These are phyloP conservation scores for Cotesia chilonis DNA, from an alignment of 1,140 invertebrate genomes.

Conservation along the genomic window DNA sequence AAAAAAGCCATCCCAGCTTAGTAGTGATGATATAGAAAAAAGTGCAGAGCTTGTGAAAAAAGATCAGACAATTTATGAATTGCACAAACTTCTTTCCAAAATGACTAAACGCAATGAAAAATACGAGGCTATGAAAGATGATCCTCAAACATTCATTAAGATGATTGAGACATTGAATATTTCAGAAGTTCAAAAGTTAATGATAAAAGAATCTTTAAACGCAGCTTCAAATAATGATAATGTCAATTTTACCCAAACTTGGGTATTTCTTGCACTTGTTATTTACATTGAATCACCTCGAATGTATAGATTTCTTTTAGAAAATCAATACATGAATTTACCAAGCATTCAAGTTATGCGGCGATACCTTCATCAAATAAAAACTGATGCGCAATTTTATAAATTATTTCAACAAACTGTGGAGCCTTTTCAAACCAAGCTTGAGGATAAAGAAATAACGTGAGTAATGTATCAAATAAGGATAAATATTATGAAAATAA, in stretches of 20 bases:
- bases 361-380: conserved; percentile 50
- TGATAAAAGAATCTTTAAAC: conserved; percentile 54
- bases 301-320: conserved; percentile 51
- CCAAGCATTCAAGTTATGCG: conserved; percentile 47
- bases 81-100: conserved; percentile 42
- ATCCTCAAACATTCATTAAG: conserved; percentile 25
- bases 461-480: conserved; percentile 23
- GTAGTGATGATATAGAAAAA: conserved; percentile 23
- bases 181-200: conserved; percentile 54
- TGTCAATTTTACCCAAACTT: conserved; percentile 50
- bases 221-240: conserved; percentile 37
- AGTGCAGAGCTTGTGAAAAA: conserved; percentile 36
- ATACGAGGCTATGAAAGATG: conserved; percentile 30
- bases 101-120: conserved; percentile 35
- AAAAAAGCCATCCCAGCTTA: conserved; percentile 25
- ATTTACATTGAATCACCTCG: conserved; percentile 51
- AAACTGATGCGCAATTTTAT: conserved; percentile 50
- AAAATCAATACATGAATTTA: conserved; percentile 51
- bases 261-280: conserved; percentile 53
- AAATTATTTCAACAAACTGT: conserved; percentile 50
- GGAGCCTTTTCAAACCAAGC: conserved; percentile 46
- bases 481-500: too few relatives aligned
- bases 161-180: conserved; percentile 46
- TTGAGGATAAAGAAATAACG: conserved; percentile 37
- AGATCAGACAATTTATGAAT: conserved; percentile 37